Percentiles rank a stretch among this genome's conserved stretches.
phyloP scores from a whole-genome alignment of 1,140 invertebrate genomes.

The Zelostemma sp. region DNA sequence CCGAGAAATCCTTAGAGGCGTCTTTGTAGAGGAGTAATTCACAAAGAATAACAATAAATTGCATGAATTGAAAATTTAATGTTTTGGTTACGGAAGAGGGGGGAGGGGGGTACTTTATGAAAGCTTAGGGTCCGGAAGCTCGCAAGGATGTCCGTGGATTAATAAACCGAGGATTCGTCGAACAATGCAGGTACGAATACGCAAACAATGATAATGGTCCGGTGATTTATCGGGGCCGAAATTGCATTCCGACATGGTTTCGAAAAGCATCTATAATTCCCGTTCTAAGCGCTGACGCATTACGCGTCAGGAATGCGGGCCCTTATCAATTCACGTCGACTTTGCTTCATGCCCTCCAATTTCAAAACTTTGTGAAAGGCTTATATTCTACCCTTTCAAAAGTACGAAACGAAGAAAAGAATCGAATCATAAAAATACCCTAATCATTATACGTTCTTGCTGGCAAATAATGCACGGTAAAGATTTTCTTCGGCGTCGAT shows the following conservation, averaged over 20 bases:
- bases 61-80: too few relatives aligned
- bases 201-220: conserved; percentile 31
- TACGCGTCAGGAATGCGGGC: too few relatives aligned
- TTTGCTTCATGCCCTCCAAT: neutral
- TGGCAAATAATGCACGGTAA: neutral
- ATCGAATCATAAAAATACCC: too few relatives aligned
- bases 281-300: conserved; percentile 6
- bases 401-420: too few relatives aligned
- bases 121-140: neutral
- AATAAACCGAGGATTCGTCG: conserved; percentile 26
- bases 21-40: too few relatives aligned
- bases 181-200: conserved; percentile 29
- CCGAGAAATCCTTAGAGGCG: too few relatives aligned
- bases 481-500: neutral
- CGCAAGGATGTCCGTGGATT: conserved; percentile 29
- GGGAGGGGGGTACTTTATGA: too few relatives aligned
- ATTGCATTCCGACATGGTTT: conserved; percentile 38
- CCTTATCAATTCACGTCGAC: conserved; percentile 18
- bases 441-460: too few relatives aligned
- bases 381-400: too few relatives aligned
- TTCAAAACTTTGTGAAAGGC: too few relatives aligned
- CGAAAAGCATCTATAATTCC: conserved; percentile 17
- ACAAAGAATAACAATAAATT: too few relatives aligned
- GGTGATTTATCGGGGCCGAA: conserved; percentile 43
- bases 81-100: too few relatives aligned